Evolutionary conservation across 1,140 invertebrate species (phyloP), one percentile per base, ranked within the genome.

Genomic region (Calephelis nemesis): DNA sequence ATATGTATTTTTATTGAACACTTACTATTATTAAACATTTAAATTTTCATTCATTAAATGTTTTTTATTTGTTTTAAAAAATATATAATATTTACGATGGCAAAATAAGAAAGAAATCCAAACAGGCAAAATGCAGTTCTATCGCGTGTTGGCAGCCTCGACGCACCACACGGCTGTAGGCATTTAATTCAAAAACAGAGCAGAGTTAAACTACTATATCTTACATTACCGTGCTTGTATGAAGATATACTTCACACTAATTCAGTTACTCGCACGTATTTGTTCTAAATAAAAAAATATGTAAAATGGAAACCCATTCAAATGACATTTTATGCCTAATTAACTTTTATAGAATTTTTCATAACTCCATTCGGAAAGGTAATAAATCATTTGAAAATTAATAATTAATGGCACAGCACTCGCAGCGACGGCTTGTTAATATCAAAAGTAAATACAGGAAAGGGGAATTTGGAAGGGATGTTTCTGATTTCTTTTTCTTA

Each of bases 311-410:
- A 79, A 84, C 81, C 85, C 83, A 83, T 84, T 82, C 76, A 78
- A 74, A 77, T 78, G 62, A 74, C 73, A 72, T 77, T 79, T 78
- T 76, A 76, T 75, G 76, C 72, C 68, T 73, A 85, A 85, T 82
- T 81, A 81, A 81, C 74, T 81, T 81, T 79, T 72, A 74, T 76
- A 73, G 73, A 82, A 80, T 81, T 82, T 84, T 84, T 80, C 77
- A 77, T 77, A 79, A 80, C 70, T 76, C 77, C 62, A 62, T 65
- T 67, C 39, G 69, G 62, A 69, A 75, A 74, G 73, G 65, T 82
- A 80, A 86, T 85, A 85, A 88, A 88, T 88, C 84, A 84, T 78
- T 81, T 75, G 75, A 72, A 81, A 88, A 88, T 86, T 86, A 86
- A 88, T 85, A 86, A 86, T 85, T 85, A 84, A 86, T 86, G 79